A percentile compares a stretch with the other conserved stretches of the same genome.
Conservation (phyloP, 2,113 vertebrate genomes). For the Heptranchias perlo region DNA sequence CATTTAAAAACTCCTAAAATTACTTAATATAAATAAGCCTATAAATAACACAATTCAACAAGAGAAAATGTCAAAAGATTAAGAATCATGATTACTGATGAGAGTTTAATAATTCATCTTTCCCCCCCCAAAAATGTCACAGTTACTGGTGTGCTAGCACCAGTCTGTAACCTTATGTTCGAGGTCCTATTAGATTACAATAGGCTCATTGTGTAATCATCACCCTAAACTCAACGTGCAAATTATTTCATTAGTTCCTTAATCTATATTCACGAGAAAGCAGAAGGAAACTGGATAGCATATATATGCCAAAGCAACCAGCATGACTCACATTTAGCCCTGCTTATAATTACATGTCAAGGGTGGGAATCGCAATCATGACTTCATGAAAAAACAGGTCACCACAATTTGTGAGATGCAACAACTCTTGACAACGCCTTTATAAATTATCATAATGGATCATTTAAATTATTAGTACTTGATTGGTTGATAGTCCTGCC, state of each 20-base stretch:
- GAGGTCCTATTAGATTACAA: neutral
- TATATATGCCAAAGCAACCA: neutral
- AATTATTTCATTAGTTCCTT: neutral
- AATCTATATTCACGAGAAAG: neutral
- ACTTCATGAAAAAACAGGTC: neutral
- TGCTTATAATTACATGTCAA: neutral
- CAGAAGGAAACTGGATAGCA: neutral
- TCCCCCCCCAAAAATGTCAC: neutral
- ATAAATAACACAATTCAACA: neutral
- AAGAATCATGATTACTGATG: neutral
- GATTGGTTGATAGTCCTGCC: neutral
- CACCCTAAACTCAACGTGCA: neutral
- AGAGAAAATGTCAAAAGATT: neutral
- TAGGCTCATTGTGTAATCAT: neutral
- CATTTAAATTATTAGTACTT: neutral
- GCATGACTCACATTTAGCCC: neutral
- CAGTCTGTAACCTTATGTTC: neutral
- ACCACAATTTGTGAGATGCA: neutral
- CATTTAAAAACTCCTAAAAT: neutral
- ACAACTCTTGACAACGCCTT: neutral
- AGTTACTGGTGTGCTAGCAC: neutral
- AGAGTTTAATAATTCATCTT: neutral
- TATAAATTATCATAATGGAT: neutral
- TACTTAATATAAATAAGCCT: slow-evolving; percentile 20
- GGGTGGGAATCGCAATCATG: neutral